Evolutionary conservation across 2,797 vertebrate species (phyloP).

Genomic region (Diceros bicornis): DNA sequence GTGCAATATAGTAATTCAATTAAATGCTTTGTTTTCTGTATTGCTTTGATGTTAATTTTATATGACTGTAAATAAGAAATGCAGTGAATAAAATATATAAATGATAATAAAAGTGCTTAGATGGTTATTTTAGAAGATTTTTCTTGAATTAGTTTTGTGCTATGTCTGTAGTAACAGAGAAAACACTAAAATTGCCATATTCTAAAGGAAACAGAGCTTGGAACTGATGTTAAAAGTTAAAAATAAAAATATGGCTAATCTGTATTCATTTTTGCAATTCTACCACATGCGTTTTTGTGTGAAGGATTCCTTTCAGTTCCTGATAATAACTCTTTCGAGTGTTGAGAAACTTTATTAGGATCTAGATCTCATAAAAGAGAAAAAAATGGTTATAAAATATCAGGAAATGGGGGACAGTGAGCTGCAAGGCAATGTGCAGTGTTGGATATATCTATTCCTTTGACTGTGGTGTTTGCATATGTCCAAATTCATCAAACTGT

Average conservation of each 20-base stretch:
- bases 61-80: not conserved
- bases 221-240: not conserved
- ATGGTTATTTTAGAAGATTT: too few species aligned
- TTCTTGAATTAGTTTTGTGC: not conserved
- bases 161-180: not conserved
- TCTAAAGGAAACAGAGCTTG: not conserved
- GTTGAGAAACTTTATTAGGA: constrained; percentile 76
- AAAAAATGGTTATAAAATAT: constrained; percentile 78
- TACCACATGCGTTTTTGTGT: not conserved
- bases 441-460: not conserved
- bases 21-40: not conserved
- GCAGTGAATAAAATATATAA: not conserved
- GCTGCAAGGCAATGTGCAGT: not conserved
- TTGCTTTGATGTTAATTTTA: not conserved
- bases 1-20: not conserved
- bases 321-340: constrained; percentile 55
- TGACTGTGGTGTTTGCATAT: not conserved
- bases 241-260: not conserved
- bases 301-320: constrained; percentile 53
- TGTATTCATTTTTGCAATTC: not conserved
- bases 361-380: not conserved
- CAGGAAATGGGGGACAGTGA: not conserved
- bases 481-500: not conserved
- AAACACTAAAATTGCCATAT: not conserved
- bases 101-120: not conserved